Percentiles rank a stretch among this genome's conserved stretches.
Conservation (phyloP, 2,797 vertebrate genomes). For the Notoglanidium macrostoma region DNA sequence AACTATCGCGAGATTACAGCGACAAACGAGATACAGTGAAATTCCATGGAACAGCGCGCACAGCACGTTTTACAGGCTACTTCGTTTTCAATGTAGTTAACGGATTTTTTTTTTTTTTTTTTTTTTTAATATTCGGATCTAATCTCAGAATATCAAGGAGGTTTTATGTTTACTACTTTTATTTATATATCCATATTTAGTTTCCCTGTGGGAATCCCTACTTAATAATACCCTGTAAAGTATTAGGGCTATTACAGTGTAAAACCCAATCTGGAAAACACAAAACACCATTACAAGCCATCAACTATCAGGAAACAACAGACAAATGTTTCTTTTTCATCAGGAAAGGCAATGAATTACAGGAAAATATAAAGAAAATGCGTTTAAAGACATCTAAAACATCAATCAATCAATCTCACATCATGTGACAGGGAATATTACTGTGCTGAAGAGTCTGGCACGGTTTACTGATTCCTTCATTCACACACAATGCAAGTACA, state of each 20-base stretch:
- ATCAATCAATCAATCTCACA: neutral
- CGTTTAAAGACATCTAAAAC: neutral
- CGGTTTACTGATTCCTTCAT: neutral
- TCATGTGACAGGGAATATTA: neutral
- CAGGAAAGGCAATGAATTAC: neutral
- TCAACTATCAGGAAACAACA: neutral
- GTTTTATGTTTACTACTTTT: neutral
- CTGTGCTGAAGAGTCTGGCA: neutral
- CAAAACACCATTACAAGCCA: neutral
- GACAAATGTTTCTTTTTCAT: neutral
- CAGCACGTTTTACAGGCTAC: neutral
- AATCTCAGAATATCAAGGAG: neutral
- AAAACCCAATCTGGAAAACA: neutral
- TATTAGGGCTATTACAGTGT: neutral
- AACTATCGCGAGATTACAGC: slow-evolving; percentile 64
- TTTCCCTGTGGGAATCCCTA: neutral
- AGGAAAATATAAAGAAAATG: neutral
- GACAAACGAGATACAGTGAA: neutral
- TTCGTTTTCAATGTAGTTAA: neutral
- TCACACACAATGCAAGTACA: neutral
- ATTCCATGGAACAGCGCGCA: too few relatives aligned
- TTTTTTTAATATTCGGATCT: neutral
- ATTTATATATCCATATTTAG: neutral
- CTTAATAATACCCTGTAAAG: neutral
- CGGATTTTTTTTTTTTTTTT: neutral